Conservation (phyloP, 2,888 invertebrate genomes). For the Escarpia spicata region DNA sequence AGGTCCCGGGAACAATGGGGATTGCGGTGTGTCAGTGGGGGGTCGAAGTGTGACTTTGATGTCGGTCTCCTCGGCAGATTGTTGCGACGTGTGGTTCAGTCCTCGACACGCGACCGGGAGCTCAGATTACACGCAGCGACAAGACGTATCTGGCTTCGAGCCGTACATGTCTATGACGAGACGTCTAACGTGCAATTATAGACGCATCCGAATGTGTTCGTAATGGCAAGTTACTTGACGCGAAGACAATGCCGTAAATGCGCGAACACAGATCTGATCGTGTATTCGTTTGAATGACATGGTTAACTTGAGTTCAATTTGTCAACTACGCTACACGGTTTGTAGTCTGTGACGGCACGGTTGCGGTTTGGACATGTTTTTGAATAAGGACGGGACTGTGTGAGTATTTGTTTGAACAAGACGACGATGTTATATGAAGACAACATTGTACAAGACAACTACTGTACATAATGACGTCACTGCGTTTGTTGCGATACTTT, state of each 20-base stretch:
- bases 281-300: background rate
- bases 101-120: background rate
- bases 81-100: background rate
- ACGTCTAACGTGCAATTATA: background rate
- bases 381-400: too few relatives aligned
- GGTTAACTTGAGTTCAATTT: background rate
- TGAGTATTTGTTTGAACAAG: too few relatives aligned
- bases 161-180: background rate
- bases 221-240: background rate
- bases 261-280: background rate
- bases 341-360: background rate
- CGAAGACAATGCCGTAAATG: background rate
- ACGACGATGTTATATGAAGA: too few relatives aligned
- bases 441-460: background rate
- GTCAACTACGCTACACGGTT: background rate
- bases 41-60: background rate
- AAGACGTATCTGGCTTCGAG: background rate
- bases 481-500: background rate
- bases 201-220: background rate
- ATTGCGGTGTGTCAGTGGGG: background rate
- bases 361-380: background rate
- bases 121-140: background rate
- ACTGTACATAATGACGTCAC: background rate
- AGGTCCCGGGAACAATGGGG: background rate
- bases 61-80: background rate